Evolutionary conservation across 2,888 invertebrate genomes (phyloP).

Genomic region (Spisula solida): DNA sequence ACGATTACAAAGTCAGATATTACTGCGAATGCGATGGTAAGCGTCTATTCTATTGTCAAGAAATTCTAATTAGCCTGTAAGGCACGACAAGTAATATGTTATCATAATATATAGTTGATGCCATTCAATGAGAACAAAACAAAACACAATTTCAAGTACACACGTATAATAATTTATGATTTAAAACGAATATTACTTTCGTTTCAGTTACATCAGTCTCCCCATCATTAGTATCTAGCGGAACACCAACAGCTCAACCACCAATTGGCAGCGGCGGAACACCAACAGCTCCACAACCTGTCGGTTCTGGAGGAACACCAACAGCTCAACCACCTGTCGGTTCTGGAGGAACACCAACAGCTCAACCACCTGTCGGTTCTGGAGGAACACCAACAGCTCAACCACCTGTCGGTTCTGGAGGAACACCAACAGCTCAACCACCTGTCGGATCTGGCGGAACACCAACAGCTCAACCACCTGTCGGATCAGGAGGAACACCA

Average conservation of each 20-base stretch:
- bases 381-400: conserved; percentile 53
- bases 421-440: conserved; percentile 60
- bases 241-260: conserved; percentile 61
- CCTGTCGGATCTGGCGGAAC: conserved; percentile 23
- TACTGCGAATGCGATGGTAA: conserved; percentile 73
- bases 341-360: conserved; percentile 44
- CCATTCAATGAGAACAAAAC: too few relatives aligned
- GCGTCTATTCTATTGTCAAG: not conserved
- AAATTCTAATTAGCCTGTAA: too few relatives aligned
- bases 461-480: conserved; percentile 59
- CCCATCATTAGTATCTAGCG: conserved; percentile 52
- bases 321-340: conserved; percentile 52
- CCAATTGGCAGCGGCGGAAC: conserved; percentile 29
- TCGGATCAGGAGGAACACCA: conserved; percentile 58
- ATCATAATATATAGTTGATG: too few relatives aligned
- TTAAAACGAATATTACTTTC: not conserved
- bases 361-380: conserved; percentile 55
- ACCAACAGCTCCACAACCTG: conserved; percentile 45
- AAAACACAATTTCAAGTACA: too few relatives aligned
- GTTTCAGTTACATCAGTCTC: conserved; percentile 34
- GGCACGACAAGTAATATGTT: too few relatives aligned
- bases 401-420: not conserved
- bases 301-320: conserved; percentile 39
- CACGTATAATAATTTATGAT: too few relatives aligned
- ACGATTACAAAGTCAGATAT: conserved; percentile 85